A percentile compares a stretch with the other conserved stretches of the same genome.
phyloP scores from a whole-genome alignment of 2,888 invertebrate species.

The Calephelis perditalis region DNA sequence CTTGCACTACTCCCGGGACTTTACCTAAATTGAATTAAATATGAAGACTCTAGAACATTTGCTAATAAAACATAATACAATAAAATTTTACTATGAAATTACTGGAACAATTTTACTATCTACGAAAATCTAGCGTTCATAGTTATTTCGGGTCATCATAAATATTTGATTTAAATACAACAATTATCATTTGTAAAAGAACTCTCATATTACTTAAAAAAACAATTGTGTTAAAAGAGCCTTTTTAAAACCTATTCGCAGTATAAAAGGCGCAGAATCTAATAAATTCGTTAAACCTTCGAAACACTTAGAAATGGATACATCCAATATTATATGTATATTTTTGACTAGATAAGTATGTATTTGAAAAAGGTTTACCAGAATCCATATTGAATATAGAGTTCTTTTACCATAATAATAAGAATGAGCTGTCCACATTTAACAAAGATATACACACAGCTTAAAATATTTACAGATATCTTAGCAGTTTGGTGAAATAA shows the following conservation, averaged over 20 bases:
- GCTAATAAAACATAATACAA: slow-evolving; percentile 51
- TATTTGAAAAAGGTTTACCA: slow-evolving; percentile 7
- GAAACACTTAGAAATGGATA: slow-evolving; percentile 8
- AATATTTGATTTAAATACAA: slow-evolving; percentile 21
- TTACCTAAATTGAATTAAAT: slow-evolving; percentile 46
- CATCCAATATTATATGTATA: slow-evolving; percentile 10
- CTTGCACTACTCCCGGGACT: slow-evolving; percentile 40
- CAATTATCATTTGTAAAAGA: slow-evolving; percentile 20
- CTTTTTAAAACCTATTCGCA: slow-evolving; percentile 5
- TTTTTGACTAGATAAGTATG: slow-evolving; percentile 11
- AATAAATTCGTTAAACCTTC: slow-evolving; percentile 13
- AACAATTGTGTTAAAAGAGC: slow-evolving; percentile 10
- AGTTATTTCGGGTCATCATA: slow-evolving; percentile 39
- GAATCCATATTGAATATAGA: slow-evolving; percentile 15
- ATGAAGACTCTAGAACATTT: slow-evolving; percentile 47
- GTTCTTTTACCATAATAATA: slow-evolving; percentile 18
- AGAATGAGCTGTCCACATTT: slow-evolving; percentile 20
- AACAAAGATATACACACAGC: slow-evolving; percentile 17
- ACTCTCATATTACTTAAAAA: slow-evolving; percentile 12
- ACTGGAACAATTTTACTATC: slow-evolving; percentile 58
- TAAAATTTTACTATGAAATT: slow-evolving; percentile 50
- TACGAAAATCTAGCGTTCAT: slow-evolving; percentile 59
- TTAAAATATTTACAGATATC: slow-evolving; percentile 18
- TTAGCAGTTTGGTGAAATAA: slow-evolving; percentile 15
- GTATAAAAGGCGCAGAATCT: slow-evolving; percentile 6